phyloP scores from a whole-genome alignment of 2,888 invertebrate genomes.

The Barypeithes pellucidus region DNA sequence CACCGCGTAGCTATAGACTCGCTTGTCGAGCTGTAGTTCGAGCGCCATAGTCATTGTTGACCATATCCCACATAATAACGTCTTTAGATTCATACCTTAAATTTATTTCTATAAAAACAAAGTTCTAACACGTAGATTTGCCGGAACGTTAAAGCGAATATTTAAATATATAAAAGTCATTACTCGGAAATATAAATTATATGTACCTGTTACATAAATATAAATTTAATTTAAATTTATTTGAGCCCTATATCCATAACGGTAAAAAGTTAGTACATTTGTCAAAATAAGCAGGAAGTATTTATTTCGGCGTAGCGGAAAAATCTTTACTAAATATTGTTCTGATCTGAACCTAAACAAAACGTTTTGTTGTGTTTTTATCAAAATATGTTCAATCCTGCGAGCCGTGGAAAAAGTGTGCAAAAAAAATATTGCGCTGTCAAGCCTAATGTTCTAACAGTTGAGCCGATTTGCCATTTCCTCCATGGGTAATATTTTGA shows the following conservation, averaged over 20 bases:
- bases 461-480: conserved; percentile 18
- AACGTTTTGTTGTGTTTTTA: conserved; percentile 8
- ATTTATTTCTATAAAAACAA: conserved; percentile 15
- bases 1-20: no score
- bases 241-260: conserved; percentile 30
- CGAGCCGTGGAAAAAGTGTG: background rate
- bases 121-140: background rate
- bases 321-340: conserved; percentile 8
- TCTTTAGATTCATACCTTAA: background rate
- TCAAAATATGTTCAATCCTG: conserved; percentile 7
- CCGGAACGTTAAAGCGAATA: conserved; percentile 2
- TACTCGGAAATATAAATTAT: conserved; percentile 32
- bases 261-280: conserved; percentile 29
- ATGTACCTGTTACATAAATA: conserved; percentile 32
- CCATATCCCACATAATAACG: background rate
- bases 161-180: conserved; percentile 47
- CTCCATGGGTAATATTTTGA: conserved; percentile 18
- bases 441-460: conserved; percentile 17
- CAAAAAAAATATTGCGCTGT: conserved; percentile 20
- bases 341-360: background rate
- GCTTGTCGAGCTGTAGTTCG: no score
- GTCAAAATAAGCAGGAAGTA: conserved; percentile 22
- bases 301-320: conserved; percentile 10
- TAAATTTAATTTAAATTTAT: conserved; percentile 42
- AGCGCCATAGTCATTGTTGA: no score